Base-by-base conservation (phyloP, 1,140 invertebrate species). In the Zaprionus tsacasi region DNA sequence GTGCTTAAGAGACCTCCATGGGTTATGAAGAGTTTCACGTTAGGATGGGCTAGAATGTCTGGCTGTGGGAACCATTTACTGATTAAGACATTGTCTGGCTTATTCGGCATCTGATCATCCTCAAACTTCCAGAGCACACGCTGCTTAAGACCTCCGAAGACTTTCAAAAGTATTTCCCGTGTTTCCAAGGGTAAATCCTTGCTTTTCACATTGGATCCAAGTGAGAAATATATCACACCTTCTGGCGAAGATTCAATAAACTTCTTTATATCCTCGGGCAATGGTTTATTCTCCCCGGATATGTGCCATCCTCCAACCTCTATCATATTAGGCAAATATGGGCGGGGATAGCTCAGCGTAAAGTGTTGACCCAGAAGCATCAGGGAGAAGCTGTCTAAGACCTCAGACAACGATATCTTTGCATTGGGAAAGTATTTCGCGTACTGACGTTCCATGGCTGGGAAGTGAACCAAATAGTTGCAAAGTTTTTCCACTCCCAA, bases 91-190 rank as follows among this genome's bases (percentile, higher is more conserved):
- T 97, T 97, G 0, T 91, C 68, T 0, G 95, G 93, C 72, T 94
- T 93, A 3, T 91, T 91, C 0, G 93, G 92, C 27, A 95, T 76
- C 6, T 91, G 78, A 6, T 95, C 94, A 6, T 93, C 93, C 80
- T 96, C 95, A 93, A 94, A 96, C 87, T 96, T 96, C 95, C 95
- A 96, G 1, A 96, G 74, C 3, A 96, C 93, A 21, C 93, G 94
- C 58, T 95, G 93, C 10, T 95, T 95, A 0, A 96, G 76, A 27
- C 92, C 87, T 2, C 73, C 90, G 45, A 96, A 94, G 0, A 94
- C 93, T 0, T 94, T 93, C 2, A 96, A 4, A 30, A 96, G 89
- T 10, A 81, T 91, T 0, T 94, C 76, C 17, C 93, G 82, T 21
- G 94, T 95, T 3, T 94, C 92, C 10, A 75, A 33, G 0, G 94